phyloP scores from a whole-genome alignment of 2,888 invertebrate species.

The Drosophila pseudotalamancana region DNA sequence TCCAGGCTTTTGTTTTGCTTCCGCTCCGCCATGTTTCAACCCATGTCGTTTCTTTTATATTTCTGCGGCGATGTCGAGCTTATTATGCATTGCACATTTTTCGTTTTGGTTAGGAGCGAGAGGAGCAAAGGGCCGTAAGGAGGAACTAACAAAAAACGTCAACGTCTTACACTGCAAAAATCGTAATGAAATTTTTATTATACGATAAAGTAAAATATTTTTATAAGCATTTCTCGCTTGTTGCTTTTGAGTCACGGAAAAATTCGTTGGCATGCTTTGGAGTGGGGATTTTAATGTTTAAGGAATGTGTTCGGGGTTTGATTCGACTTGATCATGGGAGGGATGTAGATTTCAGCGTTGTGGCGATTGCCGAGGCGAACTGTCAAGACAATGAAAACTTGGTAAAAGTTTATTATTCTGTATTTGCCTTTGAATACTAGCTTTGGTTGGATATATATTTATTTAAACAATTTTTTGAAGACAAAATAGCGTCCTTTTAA shows the following conservation, averaged over 20 bases:
- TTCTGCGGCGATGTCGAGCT: conserved; percentile 51
- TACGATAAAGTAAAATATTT: conserved; percentile 79
- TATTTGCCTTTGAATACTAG: conserved; percentile 27
- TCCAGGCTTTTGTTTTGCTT: conserved; percentile 70
- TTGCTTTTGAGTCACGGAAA: conserved; percentile 64
- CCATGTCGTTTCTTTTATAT: conserved; percentile 45
- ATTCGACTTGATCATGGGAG: not conserved
- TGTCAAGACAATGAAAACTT: conserved; percentile 76
- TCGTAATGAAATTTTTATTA: conserved; percentile 80
- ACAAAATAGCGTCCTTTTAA: conserved; percentile 60
- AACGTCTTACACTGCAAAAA: conserved; percentile 68
- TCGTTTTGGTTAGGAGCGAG: conserved; percentile 60
- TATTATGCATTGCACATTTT: conserved; percentile 80
- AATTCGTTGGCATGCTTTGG: conserved; percentile 52
- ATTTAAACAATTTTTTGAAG: conserved; percentile 70
- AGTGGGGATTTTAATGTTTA: conserved; percentile 6
- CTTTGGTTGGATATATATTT: conserved; percentile 57
- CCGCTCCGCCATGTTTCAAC: conserved; percentile 66
- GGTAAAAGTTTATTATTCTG: conserved; percentile 58
- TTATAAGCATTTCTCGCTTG: conserved; percentile 78
- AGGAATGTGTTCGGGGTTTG: not conserved
- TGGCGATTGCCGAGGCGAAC: conserved; percentile 29
- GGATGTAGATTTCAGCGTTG: not conserved
- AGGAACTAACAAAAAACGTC: conserved; percentile 23
- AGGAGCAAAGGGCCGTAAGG: not conserved